These are phyloP conservation scores for Cryptoblepharus egeriae DNA, from an alignment of 2,797 vertebrate species.

Conservation along the genomic window DNA sequence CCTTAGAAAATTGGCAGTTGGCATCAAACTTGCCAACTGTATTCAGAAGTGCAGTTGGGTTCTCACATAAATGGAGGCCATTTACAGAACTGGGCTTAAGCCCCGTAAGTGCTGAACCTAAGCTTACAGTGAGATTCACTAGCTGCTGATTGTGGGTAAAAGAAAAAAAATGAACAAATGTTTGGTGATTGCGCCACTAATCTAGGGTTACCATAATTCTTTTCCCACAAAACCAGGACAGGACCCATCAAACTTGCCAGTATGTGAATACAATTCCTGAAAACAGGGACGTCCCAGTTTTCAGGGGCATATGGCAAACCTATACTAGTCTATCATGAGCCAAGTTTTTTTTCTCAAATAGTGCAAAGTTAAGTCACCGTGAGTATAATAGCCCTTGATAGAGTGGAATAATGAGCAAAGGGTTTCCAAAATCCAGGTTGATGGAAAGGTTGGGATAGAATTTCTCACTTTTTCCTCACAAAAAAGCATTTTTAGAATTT, in stretches of 20 bases:
- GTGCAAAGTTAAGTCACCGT: background rate
- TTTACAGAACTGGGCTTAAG: background rate
- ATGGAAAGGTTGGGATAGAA: background rate
- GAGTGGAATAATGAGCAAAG: background rate
- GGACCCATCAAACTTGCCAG: no score
- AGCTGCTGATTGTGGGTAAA: background rate
- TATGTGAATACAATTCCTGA: no score
- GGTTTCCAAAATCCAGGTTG: background rate
- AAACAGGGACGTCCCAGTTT: no score
- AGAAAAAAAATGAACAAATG: background rate
- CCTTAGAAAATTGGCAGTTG: no score
- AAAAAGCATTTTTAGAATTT: no score
- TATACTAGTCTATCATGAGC: background rate
- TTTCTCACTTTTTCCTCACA: background rate
- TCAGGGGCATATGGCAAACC: no score
- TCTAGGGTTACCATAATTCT: no score
- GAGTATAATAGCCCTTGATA: background rate
- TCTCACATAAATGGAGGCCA: background rate
- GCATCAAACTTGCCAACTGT: no score
- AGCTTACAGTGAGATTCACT: background rate
- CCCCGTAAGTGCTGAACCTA: background rate
- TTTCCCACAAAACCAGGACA: no score
- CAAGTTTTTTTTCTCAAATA: background rate
- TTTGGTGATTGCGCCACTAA: background rate
- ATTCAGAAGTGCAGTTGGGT: background rate